These are phyloP conservation scores for Zelleria hepariella DNA, from an alignment of 2,888 invertebrate genomes.

Conservation along the genomic window DNA sequence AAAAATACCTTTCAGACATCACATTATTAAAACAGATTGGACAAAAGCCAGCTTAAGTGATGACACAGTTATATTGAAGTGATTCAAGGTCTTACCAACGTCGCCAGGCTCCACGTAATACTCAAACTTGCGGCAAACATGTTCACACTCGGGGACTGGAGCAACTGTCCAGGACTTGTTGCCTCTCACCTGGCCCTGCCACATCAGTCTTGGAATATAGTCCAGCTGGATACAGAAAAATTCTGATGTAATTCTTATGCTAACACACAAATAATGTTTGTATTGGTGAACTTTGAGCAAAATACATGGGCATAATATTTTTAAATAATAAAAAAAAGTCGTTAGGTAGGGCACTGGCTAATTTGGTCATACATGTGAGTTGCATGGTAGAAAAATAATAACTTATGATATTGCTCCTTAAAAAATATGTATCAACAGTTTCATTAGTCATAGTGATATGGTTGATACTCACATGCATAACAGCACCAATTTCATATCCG, in stretches of 20 bases:
- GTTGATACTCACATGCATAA: conserved; percentile 85
- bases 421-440: no score
- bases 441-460: neutral
- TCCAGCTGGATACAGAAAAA: conserved; percentile 77
- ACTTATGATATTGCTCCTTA: no score
- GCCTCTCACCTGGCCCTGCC: conserved; percentile 93
- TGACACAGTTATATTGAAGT: neutral
- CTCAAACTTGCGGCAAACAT: conserved; percentile 78
- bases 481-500: conserved; percentile 91
- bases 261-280: neutral
- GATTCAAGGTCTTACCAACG: conserved; percentile 73
- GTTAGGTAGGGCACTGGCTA: no score
- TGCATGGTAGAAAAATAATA: no score
- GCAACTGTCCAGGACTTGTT: conserved; percentile 88
- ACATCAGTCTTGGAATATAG: conserved; percentile 91
- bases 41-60: neutral
- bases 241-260: neutral
- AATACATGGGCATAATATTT: neutral
- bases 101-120: conserved; percentile 90
- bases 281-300: neutral
- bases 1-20: no score
- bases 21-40: no score
- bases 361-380: no score
- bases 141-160: conserved; percentile 90
- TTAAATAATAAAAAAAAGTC: conserved; percentile 5